Percentiles rank a stretch among this genome's conserved stretches.
These are phyloP conservation scores for Jacana jacana DNA, from an alignment of 2,113 vertebrate genomes.

Conservation along the genomic window DNA sequence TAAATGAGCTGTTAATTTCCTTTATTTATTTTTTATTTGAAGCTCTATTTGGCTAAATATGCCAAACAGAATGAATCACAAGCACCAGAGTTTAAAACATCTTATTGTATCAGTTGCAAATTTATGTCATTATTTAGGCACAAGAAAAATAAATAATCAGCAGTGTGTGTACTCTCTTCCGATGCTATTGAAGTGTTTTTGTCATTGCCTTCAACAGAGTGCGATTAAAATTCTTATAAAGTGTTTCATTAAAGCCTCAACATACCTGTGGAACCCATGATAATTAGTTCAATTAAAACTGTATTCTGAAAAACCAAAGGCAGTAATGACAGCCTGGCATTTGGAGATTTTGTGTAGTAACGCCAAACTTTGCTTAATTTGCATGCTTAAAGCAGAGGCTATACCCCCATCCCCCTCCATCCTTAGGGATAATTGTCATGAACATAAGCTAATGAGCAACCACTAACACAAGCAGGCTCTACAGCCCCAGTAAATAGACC, in stretches of 20 bases:
- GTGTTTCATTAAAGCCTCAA: not conserved
- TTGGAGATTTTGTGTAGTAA: not conserved
- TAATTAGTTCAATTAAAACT: conserved; percentile 43
- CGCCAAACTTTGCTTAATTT: conserved; percentile 7
- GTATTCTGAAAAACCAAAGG: not conserved
- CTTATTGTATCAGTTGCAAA: not conserved
- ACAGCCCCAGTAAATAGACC: not conserved
- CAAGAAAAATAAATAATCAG: not conserved
- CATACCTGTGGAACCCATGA: conserved; percentile 38
- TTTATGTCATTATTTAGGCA: not conserved
- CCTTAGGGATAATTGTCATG: not conserved
- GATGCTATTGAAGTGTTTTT: not conserved
- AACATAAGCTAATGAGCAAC: conserved; percentile 20
- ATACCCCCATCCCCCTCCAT: not conserved
- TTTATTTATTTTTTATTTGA: not conserved
- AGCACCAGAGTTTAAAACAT: not conserved
- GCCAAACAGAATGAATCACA: not conserved
- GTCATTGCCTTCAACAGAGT: not conserved
- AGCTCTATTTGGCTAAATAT: conserved; percentile 1
- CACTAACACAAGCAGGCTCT: not conserved
- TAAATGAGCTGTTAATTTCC: not conserved
- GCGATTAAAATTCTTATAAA: conserved; percentile 24
- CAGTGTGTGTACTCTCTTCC: not conserved
- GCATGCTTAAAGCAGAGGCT: not conserved
- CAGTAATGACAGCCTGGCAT: not conserved